A percentile compares a stretch with the other conserved stretches of the same genome.
Conservation (phyloP, 2,797 vertebrate species). For the Acropternis orthonyx region DNA sequence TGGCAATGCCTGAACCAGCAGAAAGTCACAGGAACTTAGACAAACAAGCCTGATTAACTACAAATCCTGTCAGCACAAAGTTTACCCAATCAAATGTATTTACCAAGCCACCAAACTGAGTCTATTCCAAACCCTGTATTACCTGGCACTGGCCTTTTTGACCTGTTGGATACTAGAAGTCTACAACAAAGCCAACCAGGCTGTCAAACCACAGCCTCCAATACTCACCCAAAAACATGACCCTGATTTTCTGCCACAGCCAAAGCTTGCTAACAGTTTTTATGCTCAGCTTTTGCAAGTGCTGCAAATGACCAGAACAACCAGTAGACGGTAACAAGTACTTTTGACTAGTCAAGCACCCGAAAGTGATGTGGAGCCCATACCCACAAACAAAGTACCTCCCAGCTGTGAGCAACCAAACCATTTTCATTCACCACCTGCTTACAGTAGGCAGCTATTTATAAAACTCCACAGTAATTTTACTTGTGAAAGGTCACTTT, state of each 20-base stretch:
- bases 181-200: neutral
- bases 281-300: neutral
- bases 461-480: neutral
- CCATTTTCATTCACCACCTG: neutral
- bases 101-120: neutral
- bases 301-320: neutral
- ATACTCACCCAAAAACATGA: neutral
- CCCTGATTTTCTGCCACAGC: neutral
- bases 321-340: neutral
- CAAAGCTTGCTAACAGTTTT: neutral
- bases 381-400: neutral
- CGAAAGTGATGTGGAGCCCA: rapidly evolving
- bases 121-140: neutral
- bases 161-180: neutral
- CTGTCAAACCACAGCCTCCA: neutral
- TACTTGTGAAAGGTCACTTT: constrained; percentile 3
- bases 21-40: neutral
- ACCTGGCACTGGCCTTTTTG: neutral
- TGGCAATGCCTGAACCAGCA: neutral
- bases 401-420: neutral
- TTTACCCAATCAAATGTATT: neutral
- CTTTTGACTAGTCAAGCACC: neutral
- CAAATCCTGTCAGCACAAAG: neutral
- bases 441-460: neutral
- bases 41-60: neutral